Conservation (phyloP, 1,140 invertebrate species). For the Eurytemora carolleeae region DNA sequence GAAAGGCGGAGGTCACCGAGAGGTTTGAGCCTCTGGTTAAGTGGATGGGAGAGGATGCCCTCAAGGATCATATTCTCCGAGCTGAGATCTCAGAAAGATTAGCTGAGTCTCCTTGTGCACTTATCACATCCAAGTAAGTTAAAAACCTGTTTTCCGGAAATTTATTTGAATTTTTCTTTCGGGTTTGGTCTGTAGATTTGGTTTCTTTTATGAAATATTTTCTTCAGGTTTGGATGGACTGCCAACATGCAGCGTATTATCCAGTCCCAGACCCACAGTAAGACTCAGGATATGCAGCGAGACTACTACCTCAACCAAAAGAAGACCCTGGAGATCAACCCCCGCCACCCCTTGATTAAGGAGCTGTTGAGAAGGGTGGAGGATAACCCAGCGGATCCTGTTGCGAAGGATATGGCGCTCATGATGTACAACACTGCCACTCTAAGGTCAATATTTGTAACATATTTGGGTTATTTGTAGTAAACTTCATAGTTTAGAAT, state of each 20-base stretch:
- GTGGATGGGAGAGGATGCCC: constrained; percentile 66
- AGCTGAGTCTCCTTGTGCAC: constrained; percentile 75
- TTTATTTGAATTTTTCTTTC: background rate
- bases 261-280: constrained; percentile 43
- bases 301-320: constrained; percentile 84
- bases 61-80: constrained; percentile 63
- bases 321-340: constrained; percentile 94
- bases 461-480: too few relatives aligned
- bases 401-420: constrained; percentile 62
- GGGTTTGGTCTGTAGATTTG: constrained; percentile 40
- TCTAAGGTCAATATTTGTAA: constrained; percentile 5
- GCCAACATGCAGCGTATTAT: constrained; percentile 51
- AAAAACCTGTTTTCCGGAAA: too few relatives aligned
- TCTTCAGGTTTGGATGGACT: constrained; percentile 43
- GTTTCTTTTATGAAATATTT: constrained; percentile 41
- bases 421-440: constrained; percentile 67
- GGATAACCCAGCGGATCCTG: constrained; percentile 51
- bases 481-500: too few relatives aligned
- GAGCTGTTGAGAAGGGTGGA: constrained; percentile 67
- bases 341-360: constrained; percentile 81
- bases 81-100: constrained; percentile 72
- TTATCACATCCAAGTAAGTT: constrained; percentile 71
- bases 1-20: constrained; percentile 52
- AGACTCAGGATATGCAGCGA: constrained; percentile 37
- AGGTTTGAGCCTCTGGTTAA: constrained; percentile 73